These are phyloP conservation scores for Montipora efflorescens DNA, from an alignment of 64 coral and sea anemone species.

Conservation along the genomic window DNA sequence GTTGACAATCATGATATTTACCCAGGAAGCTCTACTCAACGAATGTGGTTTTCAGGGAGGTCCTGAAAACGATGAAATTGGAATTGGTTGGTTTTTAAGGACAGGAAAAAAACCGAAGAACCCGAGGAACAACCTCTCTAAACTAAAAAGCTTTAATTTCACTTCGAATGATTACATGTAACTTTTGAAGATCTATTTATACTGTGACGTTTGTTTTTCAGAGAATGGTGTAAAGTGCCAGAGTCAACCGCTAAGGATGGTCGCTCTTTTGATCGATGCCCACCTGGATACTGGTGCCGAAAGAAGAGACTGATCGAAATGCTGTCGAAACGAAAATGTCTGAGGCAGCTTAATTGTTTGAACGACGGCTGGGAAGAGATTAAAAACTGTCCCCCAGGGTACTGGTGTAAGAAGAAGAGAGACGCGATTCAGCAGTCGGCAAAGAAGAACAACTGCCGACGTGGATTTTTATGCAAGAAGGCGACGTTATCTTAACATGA, in stretches of 20 bases:
- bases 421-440: conserved; percentile 9
- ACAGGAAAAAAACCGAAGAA: too few species aligned
- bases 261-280: conserved; percentile 15
- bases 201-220: background rate
- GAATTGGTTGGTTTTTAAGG: too few species aligned
- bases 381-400: conserved; percentile 56
- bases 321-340: conserved; percentile 2
- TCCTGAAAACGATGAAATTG: too few species aligned
- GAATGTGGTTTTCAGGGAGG: too few species aligned
- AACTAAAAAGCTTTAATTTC: too few species aligned
- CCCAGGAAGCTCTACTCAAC: too few species aligned
- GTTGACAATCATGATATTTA: too few species aligned
- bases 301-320: conserved; percentile 55
- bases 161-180: background rate
- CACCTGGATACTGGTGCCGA: conserved; percentile 65
- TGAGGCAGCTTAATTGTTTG: background rate
- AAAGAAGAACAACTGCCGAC: conserved; percentile 25
- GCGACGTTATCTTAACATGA: background rate
- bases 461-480: conserved; percentile 75
- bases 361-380: background rate
- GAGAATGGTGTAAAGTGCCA: conserved; percentile 10
- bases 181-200: background rate
- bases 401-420: conserved; percentile 76
- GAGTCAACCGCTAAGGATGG: background rate
- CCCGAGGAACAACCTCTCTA: too few species aligned